Evolutionary conservation across 2,797 vertebrate species (phyloP).

Genomic region (Microctenopoma steveboyesi): DNA sequence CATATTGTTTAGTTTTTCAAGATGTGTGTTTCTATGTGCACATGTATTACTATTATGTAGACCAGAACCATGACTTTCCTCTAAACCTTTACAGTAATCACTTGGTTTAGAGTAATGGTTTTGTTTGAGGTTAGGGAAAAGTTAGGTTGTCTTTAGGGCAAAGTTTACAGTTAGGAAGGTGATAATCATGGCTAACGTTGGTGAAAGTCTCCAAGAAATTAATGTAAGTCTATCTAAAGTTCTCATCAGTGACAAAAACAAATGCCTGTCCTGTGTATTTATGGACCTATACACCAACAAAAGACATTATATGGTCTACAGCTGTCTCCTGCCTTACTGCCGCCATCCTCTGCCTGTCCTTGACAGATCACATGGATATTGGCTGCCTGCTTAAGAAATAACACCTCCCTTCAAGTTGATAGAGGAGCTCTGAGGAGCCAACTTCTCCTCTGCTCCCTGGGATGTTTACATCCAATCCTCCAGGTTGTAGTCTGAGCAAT

Average conservation of each 20-base stretch:
- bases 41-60: too few species aligned
- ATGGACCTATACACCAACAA: conserved; percentile 25
- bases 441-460: conserved; percentile 47
- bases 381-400: conserved; percentile 77
- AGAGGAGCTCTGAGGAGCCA: conserved; percentile 58
- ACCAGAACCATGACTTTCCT: too few species aligned
- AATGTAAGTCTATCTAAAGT: too few species aligned
- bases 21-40: conserved; percentile 13
- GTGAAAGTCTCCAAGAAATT: too few species aligned
- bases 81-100: too few species aligned
- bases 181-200: too few species aligned
- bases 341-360: conserved; percentile 55
- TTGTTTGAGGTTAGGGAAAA: too few species aligned
- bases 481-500: conserved; percentile 59
- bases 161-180: too few species aligned
- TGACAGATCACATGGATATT: conserved; percentile 75
- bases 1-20: conserved; percentile 39
- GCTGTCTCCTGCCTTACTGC: conserved; percentile 34
- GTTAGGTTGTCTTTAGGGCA: too few species aligned
- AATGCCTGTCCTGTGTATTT: conserved; percentile 1
- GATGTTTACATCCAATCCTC: conserved; percentile 73
- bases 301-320: conserved; percentile 40
- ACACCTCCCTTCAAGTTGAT: conserved; percentile 77
- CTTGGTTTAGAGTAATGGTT: too few species aligned
- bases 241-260: too few species aligned